phyloP scores from a whole-genome alignment of 2,797 vertebrate species.

The Gorsachius magnificus region DNA sequence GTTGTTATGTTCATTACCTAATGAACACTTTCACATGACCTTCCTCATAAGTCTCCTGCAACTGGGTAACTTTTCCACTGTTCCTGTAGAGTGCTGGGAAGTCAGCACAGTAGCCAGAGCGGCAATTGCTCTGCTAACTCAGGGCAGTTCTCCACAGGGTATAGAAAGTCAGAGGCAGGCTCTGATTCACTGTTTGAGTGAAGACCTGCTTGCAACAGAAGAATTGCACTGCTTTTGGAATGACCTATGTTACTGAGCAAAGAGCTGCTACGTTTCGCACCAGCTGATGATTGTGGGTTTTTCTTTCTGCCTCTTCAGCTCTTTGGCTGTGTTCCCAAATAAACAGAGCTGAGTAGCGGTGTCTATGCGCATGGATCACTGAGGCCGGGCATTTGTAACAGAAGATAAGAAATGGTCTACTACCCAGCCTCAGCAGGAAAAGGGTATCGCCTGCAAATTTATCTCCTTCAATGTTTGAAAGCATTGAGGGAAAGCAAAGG shows the following conservation, averaged over 20 bases:
- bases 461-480: not conserved
- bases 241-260: not conserved
- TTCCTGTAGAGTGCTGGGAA: not conserved
- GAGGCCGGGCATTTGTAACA: not conserved
- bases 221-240: not conserved
- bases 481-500: not conserved
- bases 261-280: not conserved
- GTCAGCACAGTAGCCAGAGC: not conserved
- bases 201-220: not conserved
- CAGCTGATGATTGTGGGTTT: not conserved
- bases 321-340: slow-evolving; percentile 12
- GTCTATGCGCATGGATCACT: not conserved
- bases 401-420: not conserved
- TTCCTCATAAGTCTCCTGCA: not conserved
- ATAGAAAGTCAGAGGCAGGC: not conserved
- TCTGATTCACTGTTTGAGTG: not conserved
- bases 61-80: rapidly evolving
- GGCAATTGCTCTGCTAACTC: not conserved
- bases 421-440: not conserved
- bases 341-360: not conserved
- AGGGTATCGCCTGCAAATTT: not conserved
- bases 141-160: not conserved
- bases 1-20: not conserved
- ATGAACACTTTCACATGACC: rapidly evolving
- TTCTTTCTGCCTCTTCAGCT: slow-evolving; percentile 3